phyloP scores from a whole-genome alignment of 1,140 invertebrate species.

The Drosophila pectinifera region DNA sequence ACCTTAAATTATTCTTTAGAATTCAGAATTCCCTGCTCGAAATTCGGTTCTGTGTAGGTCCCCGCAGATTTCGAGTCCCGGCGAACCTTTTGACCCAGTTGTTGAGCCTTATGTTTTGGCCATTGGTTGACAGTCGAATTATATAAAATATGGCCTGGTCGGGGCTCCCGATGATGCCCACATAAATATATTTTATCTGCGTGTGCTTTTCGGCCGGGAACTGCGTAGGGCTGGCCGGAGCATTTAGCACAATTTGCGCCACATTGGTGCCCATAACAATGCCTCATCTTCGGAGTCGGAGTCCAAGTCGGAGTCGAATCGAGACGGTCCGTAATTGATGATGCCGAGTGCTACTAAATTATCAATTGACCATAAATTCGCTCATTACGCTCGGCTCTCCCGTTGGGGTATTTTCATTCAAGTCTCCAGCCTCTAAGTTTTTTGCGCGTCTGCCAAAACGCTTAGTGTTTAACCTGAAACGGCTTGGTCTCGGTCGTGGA shows the following conservation, averaged over 20 bases:
- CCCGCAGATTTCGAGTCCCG: constrained; percentile 6
- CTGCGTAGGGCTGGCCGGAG: constrained; percentile 64
- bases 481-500: constrained; percentile 31
- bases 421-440: constrained; percentile 38
- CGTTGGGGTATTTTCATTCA: constrained; percentile 68
- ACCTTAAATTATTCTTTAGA: too few relatives aligned
- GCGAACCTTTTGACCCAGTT: constrained; percentile 58
- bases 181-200: constrained; percentile 72
- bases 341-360: constrained; percentile 85
- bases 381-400: constrained; percentile 78
- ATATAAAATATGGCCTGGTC: constrained; percentile 48
- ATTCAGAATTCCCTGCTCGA: neutral
- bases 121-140: constrained; percentile 54
- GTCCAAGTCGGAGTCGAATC: constrained; percentile 5
- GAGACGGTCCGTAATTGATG: constrained; percentile 76
- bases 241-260: constrained; percentile 84
- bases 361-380: constrained; percentile 85
- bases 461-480: constrained; percentile 62
- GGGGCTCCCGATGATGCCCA: constrained; percentile 38
- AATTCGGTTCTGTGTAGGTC: constrained; percentile 1
- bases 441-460: constrained; percentile 63
- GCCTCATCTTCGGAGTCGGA: constrained; percentile 68
- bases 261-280: constrained; percentile 84
- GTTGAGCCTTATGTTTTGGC: constrained; percentile 36
- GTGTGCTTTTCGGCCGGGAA: constrained; percentile 4